A percentile compares a stretch with the other conserved stretches of the same genome.
These are phyloP conservation scores for Pherbina coryleti DNA, from an alignment of 2,888 invertebrate species.

Conservation along the genomic window DNA sequence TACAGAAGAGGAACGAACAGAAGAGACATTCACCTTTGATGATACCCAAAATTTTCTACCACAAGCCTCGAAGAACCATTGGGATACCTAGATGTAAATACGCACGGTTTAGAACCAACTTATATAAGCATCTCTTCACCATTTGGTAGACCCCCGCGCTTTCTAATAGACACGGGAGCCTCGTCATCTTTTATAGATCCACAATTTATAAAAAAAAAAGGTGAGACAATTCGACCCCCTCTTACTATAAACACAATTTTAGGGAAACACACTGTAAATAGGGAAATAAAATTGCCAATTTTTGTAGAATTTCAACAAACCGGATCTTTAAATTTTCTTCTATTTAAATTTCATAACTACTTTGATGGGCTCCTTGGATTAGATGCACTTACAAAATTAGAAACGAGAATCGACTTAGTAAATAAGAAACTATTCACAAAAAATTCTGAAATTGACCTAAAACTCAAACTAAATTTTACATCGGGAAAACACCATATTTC, in stretches of 20 bases:
- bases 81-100: conserved; percentile 30
- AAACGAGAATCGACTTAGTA: conserved; percentile 4
- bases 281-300: background rate
- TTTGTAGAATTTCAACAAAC: conserved; percentile 5
- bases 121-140: conserved; percentile 5
- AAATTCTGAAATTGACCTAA: background rate
- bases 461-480: conserved; percentile 11
- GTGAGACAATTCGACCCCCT: conserved; percentile 1
- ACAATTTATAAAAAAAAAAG: background rate
- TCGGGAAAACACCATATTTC: background rate
- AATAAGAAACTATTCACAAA: background rate
- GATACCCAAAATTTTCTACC: conserved; percentile 27
- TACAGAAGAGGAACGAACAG: background rate
- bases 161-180: conserved; percentile 27
- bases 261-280: background rate
- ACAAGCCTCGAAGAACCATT: conserved; percentile 27
- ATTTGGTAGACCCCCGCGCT: conserved; percentile 27
- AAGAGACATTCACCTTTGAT: background rate
- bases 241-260: conserved; percentile 2
- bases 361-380: conserved; percentile 14
- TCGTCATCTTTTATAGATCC: conserved; percentile 30
- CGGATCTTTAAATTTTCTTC: background rate
- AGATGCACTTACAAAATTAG: background rate
- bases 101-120: background rate
- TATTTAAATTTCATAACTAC: conserved; percentile 15